A percentile compares a stretch with the other conserved stretches of the same genome.
phyloP scores from a whole-genome alignment of 1,140 invertebrate species.

The Drosophila miranda region DNA sequence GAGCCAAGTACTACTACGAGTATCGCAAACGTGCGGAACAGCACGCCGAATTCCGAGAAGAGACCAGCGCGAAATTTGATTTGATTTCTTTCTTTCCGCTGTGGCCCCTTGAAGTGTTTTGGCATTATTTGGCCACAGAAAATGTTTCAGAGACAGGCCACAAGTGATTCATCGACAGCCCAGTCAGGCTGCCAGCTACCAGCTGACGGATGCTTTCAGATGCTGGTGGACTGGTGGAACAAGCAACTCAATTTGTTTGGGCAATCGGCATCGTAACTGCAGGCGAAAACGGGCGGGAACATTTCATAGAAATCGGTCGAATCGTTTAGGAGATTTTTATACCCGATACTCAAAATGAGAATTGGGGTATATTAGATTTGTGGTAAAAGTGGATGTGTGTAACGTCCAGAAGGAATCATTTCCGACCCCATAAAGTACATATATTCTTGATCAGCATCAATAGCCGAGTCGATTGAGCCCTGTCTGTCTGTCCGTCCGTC shows the following conservation, averaged over 20 bases:
- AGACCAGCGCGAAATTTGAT: constrained; percentile 43
- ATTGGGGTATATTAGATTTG: too few species aligned
- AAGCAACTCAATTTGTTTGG: constrained; percentile 37
- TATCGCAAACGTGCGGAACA: constrained; percentile 53
- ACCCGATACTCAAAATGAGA: too few species aligned
- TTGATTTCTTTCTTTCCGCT: constrained; percentile 20
- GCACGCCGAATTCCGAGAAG: constrained; percentile 57
- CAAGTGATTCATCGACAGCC: constrained; percentile 25
- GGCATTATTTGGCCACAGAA: constrained; percentile 59
- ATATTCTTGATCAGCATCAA: too few species aligned
- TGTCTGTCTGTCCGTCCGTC: too few species aligned
- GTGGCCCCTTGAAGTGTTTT: constrained; percentile 58
- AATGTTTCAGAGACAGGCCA: constrained; percentile 31
- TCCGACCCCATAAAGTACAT: too few species aligned
- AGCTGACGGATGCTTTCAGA: constrained; percentile 34
- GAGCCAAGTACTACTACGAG: too few species aligned
- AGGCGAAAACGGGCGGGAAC: too few species aligned
- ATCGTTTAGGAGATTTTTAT: too few species aligned
- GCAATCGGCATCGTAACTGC: constrained; percentile 28
- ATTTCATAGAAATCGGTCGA: too few species aligned
- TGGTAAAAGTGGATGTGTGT: too few species aligned
- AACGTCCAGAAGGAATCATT: too few species aligned
- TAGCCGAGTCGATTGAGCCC: too few species aligned
- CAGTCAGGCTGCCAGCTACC: constrained; percentile 6
- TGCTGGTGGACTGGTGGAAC: background rate